These are phyloP conservation scores for Diarsia mendica DNA, from an alignment of 2,888 invertebrate species.

Conservation along the genomic window DNA sequence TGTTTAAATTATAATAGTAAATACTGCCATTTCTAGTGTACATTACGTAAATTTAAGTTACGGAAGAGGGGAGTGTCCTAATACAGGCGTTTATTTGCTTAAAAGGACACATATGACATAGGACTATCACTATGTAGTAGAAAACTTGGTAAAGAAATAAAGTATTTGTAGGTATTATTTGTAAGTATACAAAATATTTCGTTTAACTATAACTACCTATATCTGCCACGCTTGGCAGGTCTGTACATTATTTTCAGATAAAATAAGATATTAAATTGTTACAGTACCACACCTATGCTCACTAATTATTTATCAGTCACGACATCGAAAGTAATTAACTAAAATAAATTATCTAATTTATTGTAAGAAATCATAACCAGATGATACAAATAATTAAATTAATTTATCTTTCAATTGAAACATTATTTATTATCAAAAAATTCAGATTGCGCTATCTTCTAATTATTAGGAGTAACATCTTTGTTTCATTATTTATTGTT, in stretches of 20 bases:
- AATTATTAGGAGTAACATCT: not conserved
- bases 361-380: conserved; percentile 43
- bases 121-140: too few species aligned
- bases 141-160: too few species aligned
- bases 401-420: conserved; percentile 39
- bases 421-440: conserved; percentile 11
- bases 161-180: too few species aligned
- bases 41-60: too few species aligned
- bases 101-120: too few species aligned
- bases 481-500: not conserved
- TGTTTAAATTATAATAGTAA: too few species aligned
- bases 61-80: too few species aligned
- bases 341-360: conserved; percentile 44
- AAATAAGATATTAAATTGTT: not conserved
- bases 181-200: not conserved
- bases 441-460: conserved; percentile 10
- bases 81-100: too few species aligned
- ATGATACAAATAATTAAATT: conserved; percentile 42
- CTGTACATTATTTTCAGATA: conserved; percentile 2
- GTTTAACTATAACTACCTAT: not conserved
- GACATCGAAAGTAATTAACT: conserved; percentile 22
- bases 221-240: not conserved
- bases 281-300: too few species aligned
- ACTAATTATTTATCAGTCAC: conserved; percentile 12
- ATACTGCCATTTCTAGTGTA: too few species aligned